Evolutionary conservation across 1,140 invertebrate genomes (phyloP).

Genomic region (Hirudo medicinalis): DNA sequence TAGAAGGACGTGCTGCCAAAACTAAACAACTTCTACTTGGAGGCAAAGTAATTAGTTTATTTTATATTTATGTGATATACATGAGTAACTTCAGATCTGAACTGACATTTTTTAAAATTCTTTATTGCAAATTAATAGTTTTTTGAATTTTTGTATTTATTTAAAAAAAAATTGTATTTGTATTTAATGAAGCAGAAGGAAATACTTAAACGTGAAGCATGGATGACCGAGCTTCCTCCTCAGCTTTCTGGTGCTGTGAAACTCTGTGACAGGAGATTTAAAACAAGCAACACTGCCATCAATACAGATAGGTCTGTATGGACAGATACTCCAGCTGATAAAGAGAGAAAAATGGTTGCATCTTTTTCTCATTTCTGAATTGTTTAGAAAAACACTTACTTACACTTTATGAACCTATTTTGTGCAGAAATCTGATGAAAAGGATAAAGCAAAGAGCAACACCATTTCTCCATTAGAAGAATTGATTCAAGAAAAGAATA

Average conservation of each 20-base stretch:
- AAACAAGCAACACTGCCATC: background rate
- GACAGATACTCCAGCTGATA: conserved; percentile 1
- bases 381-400: background rate
- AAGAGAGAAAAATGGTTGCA: background rate
- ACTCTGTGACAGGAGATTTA: background rate
- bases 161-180: no score
- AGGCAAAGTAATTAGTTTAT: no score
- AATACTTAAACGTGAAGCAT: conserved; percentile 1
- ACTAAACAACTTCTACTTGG: no score
- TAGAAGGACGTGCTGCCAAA: no score
- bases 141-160: no score
- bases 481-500: background rate
- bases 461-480: background rate
- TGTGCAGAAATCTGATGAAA: background rate
- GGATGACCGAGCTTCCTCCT: conserved; percentile 6
- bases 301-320: background rate
- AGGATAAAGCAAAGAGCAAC: background rate
- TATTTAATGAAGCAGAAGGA: no score
- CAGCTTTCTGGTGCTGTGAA: background rate
- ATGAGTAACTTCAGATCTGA: no score
- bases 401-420: background rate
- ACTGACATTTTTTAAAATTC: no score
- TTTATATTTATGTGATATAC: no score
- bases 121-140: no score
- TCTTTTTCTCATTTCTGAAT: background rate